Evolutionary conservation across 2,797 vertebrate genomes (phyloP).

Genomic region (Helarctos malayanus): DNA sequence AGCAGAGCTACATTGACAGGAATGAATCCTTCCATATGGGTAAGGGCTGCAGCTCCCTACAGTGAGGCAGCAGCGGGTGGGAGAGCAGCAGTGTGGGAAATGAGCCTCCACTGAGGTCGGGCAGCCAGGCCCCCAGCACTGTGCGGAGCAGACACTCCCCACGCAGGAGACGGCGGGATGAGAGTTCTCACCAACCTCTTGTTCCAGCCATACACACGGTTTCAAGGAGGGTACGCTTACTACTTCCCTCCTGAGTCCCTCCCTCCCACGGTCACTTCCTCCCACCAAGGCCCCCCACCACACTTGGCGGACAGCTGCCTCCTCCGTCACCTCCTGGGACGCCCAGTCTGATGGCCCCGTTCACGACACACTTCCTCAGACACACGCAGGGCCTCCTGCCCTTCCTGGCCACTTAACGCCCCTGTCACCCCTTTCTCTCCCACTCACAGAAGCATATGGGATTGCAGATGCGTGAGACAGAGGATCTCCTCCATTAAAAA

Average conservation of each 20-base stretch:
- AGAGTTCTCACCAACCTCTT: background rate
- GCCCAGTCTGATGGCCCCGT: background rate
- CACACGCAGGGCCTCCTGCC: background rate
- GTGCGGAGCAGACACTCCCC: background rate
- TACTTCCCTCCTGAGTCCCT: background rate
- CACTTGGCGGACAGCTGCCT: background rate
- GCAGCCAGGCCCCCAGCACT: background rate
- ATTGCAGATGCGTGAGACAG: background rate
- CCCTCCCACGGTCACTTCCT: background rate
- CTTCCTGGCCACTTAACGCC: background rate
- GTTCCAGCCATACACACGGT: background rate
- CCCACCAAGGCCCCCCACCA: fast-evolving
- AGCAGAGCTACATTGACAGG: constrained; percentile 49
- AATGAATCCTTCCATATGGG: constrained; percentile 53
- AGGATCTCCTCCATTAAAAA: background rate
- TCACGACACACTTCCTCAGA: background rate
- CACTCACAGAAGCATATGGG: background rate
- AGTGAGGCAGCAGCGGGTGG: background rate
- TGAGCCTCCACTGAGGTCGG: background rate
- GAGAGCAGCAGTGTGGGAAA: constrained; percentile 8
- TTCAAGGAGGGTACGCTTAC: background rate
- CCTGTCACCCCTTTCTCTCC: background rate
- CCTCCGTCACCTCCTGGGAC: background rate
- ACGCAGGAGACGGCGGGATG: background rate
- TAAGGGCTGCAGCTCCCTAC: background rate